A percentile compares a stretch with the other conserved stretches of the same genome.
phyloP scores from a whole-genome alignment of 2,888 invertebrate species.

The Xestia sexstrigata region DNA sequence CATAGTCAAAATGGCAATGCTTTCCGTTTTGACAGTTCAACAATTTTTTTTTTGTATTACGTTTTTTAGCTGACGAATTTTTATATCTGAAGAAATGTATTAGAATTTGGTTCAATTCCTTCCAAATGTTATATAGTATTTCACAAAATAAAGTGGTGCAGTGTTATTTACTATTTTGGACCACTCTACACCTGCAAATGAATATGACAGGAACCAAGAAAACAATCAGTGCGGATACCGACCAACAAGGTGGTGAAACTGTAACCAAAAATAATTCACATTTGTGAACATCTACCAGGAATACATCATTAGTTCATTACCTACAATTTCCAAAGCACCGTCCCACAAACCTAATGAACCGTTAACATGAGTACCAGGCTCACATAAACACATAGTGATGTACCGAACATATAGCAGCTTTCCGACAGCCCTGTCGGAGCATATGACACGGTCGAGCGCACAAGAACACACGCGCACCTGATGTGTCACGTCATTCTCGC shows the following conservation, averaged over 20 bases:
- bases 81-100: too few species aligned
- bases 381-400: conserved; percentile 35
- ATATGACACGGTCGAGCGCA: conserved; percentile 54
- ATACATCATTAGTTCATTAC: conserved; percentile 1
- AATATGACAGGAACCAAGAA: neutral
- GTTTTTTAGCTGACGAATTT: too few species aligned
- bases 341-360: conserved; percentile 10
- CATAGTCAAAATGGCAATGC: too few species aligned
- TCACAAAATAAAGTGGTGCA: too few species aligned
- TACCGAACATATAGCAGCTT: conserved; percentile 43
- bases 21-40: too few species aligned
- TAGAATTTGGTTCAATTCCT: too few species aligned
- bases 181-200: neutral
- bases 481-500: conserved; percentile 50
- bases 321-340: neutral
- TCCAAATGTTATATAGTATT: too few species aligned
- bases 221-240: neutral
- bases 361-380: conserved; percentile 41
- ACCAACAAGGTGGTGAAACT: neutral
- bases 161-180: too few species aligned
- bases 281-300: neutral
- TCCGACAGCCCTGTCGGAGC: conserved; percentile 48
- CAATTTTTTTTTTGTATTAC: too few species aligned
- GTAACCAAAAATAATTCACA: neutral
- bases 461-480: conserved; percentile 59